A percentile compares a stretch with the other conserved stretches of the same genome.
phyloP scores from a whole-genome alignment of 2,888 invertebrate species.

The Nomada ferruginata region DNA sequence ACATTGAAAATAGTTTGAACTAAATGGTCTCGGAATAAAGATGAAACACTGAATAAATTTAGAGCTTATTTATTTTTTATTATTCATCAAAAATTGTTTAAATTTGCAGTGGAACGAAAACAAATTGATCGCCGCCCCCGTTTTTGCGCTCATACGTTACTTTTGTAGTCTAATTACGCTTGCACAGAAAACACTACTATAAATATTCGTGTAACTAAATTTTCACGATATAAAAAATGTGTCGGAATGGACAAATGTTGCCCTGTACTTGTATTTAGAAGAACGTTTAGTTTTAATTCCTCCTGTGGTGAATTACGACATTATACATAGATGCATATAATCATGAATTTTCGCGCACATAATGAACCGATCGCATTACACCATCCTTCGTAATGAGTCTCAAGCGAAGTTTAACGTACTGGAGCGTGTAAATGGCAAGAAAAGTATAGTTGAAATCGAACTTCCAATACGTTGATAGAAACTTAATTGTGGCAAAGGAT shows the following conservation, averaged over 20 bases:
- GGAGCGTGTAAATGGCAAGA: not conserved
- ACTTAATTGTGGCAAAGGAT: not conserved
- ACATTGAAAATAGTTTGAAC: not conserved
- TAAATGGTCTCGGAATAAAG: not conserved
- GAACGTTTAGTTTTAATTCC: constrained; percentile 10
- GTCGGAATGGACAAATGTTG: not conserved
- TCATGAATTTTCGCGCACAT: constrained; percentile 2
- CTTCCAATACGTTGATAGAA: not conserved
- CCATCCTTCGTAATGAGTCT: not conserved
- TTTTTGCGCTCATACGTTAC: not conserved
- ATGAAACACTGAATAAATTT: not conserved
- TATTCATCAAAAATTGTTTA: not conserved
- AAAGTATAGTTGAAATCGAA: constrained; percentile 1
- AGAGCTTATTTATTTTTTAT: constrained; percentile 12
- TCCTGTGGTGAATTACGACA: not conserved
- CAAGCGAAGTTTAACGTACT: not conserved
- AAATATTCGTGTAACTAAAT: constrained; percentile 14
- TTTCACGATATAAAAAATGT: constrained; percentile 7
- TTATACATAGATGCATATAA: not conserved
- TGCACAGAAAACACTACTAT: constrained; percentile 6
- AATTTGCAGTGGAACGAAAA: not conserved
- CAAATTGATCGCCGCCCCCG: not conserved
- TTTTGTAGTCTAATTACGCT: constrained; percentile 21
- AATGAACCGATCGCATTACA: constrained; percentile 4
- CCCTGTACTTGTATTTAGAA: constrained; percentile 10